phyloP scores from a whole-genome alignment of 2,888 invertebrate genomes.

The Tinea pellionella region DNA sequence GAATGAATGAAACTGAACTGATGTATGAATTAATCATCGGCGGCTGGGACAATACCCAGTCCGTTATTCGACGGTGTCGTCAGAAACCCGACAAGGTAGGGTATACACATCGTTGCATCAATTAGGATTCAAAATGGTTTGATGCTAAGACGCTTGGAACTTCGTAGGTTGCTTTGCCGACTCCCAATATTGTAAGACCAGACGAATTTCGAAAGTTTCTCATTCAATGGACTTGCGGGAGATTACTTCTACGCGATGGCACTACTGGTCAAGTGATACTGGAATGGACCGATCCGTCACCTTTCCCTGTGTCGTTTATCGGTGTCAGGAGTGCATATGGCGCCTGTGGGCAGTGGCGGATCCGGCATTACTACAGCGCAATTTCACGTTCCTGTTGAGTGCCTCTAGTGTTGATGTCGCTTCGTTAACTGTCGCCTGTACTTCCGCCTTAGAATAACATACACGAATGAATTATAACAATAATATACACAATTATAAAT shows the following conservation, averaged over 20 bases:
- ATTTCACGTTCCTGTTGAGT: constrained; percentile 50
- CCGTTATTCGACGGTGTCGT: constrained; percentile 73
- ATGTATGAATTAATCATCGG: constrained; percentile 77
- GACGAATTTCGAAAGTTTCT: constrained; percentile 68
- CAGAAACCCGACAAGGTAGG: constrained; percentile 73
- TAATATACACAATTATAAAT: not conserved
- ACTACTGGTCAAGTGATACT: constrained; percentile 60
- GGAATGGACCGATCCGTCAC: constrained; percentile 71
- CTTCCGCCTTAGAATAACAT: not conserved
- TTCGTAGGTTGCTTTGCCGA: constrained; percentile 68
- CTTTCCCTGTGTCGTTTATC: constrained; percentile 71
- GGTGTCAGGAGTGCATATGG: constrained; percentile 76
- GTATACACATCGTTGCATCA: constrained; percentile 25
- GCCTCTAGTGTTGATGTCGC: constrained; percentile 18
- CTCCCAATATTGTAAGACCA: constrained; percentile 67
- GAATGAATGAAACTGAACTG: constrained; percentile 66
- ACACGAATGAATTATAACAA: constrained; percentile 2
- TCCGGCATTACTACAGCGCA: constrained; percentile 43
- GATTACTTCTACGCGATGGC: constrained; percentile 58
- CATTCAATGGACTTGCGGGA: constrained; percentile 69
- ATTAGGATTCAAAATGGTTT: not conserved
- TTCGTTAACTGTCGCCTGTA: not conserved
- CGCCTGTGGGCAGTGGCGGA: constrained; percentile 73
- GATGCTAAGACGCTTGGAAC: constrained; percentile 18
- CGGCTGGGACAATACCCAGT: constrained; percentile 75